These are phyloP conservation scores for Dipus sagitta DNA, from an alignment of 2,797 vertebrate species.

Conservation along the genomic window DNA sequence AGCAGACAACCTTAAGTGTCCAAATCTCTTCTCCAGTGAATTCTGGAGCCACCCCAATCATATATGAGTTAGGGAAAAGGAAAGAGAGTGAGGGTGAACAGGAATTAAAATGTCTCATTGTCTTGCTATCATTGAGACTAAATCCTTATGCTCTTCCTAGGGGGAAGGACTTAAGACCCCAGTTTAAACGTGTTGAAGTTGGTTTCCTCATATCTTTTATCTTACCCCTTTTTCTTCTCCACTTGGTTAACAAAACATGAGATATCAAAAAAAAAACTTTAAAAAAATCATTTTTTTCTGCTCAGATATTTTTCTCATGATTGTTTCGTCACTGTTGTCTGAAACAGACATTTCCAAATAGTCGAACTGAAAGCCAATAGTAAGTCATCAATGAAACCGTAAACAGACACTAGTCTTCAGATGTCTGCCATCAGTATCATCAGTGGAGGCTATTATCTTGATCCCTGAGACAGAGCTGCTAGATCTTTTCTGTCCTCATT, in stretches of 20 bases:
- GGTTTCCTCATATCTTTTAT: constrained; percentile 28
- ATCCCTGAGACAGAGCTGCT: background rate
- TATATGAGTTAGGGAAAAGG: background rate
- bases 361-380: background rate
- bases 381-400: background rate
- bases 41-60: background rate
- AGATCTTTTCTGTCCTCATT: background rate
- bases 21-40: background rate
- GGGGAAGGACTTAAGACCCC: background rate
- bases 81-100: background rate
- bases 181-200: constrained; percentile 3
- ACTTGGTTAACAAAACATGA: constrained; percentile 3
- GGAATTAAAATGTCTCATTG: constrained; percentile 19
- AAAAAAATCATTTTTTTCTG: background rate
- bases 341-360: background rate
- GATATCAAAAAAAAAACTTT: background rate
- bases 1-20: constrained; percentile 23
- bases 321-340: background rate
- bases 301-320: background rate
- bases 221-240: background rate
- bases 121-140: background rate
- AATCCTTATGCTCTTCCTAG: background rate
- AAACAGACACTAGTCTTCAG: background rate
- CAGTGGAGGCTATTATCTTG: background rate
- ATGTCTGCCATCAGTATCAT: background rate